Base-by-base conservation (phyloP, 2,797 vertebrate species). In the Sciurus vulgaris region DNA sequence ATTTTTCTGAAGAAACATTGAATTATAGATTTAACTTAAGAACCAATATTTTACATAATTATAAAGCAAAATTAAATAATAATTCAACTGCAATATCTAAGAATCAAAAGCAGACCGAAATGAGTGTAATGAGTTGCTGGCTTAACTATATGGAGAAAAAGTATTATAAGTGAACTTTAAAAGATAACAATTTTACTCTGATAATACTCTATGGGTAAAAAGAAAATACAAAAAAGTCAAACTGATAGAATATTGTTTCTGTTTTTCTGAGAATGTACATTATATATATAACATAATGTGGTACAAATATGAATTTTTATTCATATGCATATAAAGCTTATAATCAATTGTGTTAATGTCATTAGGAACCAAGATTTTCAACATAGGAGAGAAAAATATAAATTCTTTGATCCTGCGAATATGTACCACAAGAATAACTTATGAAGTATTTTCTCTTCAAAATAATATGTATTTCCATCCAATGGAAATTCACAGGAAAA, bases 11-110 rank as follows among this genome's bases (percentile, higher is more conserved):
- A 93, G 65, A 87, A 93, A 78, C 28, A 69, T 41, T 86, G 86
- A 77, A 61, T 94, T 93, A 83, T 10, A 85, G 86, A 91, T 63
- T 78, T 86, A 93, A 74, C 77, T 83, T 89, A 88, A 86, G 69
- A 86, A 82, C 11, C 38, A 93, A 9, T 61, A 90, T 54, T 79
- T 87, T 70, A 67, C 30, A 91, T 84, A 78, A 94, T 47, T 84
- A 74, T 79, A 91, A 96, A 77, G 70, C n/a, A 93, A 91, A 93
- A 81, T 81, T 70, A 65, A 78, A 77, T 67, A 0, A 11, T 69
- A 54, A 17, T 13, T 69, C 26, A 5, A 83, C 76, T 44, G 13
- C 0, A n/a, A 47, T 72, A 89, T 49, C 81, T 91, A 82, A 93
- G 79, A 84, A 56, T 44, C 59, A 91, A 94, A 85, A 92, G 8